Evolutionary conservation across 2,113 vertebrate species (phyloP).

Genomic region (Pteronura brasiliensis): DNA sequence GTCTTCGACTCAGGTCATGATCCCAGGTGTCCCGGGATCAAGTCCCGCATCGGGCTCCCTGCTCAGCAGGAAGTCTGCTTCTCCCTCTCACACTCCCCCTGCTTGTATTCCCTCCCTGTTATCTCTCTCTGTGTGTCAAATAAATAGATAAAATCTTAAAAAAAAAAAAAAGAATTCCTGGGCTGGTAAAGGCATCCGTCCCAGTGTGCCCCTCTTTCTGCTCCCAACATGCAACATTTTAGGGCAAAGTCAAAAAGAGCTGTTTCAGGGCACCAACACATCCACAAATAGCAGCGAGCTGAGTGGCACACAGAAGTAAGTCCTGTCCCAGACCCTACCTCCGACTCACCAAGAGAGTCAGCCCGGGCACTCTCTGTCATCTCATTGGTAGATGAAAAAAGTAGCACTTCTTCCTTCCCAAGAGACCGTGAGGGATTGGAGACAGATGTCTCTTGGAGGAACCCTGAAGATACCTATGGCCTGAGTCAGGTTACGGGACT

Average conservation of each 20-base stretch:
- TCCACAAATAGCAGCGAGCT: too few species aligned
- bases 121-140: too few species aligned
- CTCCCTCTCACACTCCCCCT: too few species aligned
- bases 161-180: background rate
- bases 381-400: background rate
- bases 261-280: background rate
- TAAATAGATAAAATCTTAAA: too few species aligned
- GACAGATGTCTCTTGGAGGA: background rate
- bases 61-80: too few species aligned
- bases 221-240: background rate
- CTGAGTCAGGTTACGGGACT: too few species aligned
- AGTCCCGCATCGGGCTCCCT: too few species aligned
- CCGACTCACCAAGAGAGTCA: background rate
- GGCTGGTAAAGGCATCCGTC: background rate
- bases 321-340: background rate
- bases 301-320: background rate
- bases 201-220: background rate
- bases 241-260: background rate
- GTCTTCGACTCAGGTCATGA: too few species aligned
- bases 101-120: too few species aligned
- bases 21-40: too few species aligned
- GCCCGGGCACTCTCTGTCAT: background rate
- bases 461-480: background rate
- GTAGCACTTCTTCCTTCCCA: background rate
- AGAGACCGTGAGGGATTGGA: background rate